Percentiles rank a stretch among this genome's conserved stretches.
These are phyloP conservation scores for Pantherophis guttatus DNA, from an alignment of 2,113 vertebrate genomes.

Conservation along the genomic window DNA sequence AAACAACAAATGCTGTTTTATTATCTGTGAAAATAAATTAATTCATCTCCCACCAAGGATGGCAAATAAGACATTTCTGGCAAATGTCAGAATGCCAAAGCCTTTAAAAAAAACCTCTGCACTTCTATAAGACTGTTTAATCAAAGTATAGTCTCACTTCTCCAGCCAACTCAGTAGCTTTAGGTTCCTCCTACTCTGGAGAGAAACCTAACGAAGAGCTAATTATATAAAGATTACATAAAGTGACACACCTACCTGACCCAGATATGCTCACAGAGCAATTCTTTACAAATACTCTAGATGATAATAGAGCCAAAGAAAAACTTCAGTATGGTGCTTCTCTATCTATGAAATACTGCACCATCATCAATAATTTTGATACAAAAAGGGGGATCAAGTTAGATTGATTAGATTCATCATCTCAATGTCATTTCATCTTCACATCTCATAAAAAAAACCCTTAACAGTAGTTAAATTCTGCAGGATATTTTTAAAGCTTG, in stretches of 20 bases:
- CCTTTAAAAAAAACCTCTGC: not conserved
- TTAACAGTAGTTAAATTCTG: not conserved
- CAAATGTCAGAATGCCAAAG: fast-evolving
- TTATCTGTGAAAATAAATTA: not conserved
- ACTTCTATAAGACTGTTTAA: slow-evolving; percentile 13
- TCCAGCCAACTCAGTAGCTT: slow-evolving; percentile 3
- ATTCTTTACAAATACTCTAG: not conserved
- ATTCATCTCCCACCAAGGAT: fast-evolving
- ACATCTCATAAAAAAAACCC: not conserved
- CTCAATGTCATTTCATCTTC: not conserved
- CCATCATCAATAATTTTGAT: not conserved
- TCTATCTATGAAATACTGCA: not conserved
- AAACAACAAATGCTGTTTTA: not conserved
- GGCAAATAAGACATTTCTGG: fast-evolving
- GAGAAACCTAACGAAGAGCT: slow-evolving; percentile 61
- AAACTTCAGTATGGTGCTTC: not conserved
- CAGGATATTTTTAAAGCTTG: not conserved
- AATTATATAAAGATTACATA: slow-evolving; percentile 69
- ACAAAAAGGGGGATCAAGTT: not conserved
- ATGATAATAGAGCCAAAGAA: not conserved
- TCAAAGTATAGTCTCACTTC: slow-evolving; percentile 43
- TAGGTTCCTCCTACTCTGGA: slow-evolving; percentile 50
- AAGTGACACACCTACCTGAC: slow-evolving; percentile 51
- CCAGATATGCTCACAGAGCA: not conserved
- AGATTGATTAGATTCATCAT: not conserved